Evolutionary conservation across 1,140 invertebrate species (phyloP).

Genomic region (Lethrus apterus): DNA sequence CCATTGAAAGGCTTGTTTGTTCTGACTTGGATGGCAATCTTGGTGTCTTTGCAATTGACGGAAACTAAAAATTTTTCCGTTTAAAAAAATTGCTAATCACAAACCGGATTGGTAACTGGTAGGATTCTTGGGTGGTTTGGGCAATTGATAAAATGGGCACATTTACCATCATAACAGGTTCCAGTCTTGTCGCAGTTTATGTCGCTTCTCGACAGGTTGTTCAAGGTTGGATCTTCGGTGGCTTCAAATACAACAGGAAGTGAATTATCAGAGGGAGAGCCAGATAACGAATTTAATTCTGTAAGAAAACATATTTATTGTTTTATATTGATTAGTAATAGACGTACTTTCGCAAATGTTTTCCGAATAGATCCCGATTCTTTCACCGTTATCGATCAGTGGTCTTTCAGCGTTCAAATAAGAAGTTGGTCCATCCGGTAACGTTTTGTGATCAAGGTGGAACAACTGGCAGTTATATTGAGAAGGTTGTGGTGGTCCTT

Average conservation of each 20-base stretch:
- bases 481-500: constrained; percentile 63
- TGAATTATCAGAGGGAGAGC: constrained; percentile 43
- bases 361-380: constrained; percentile 83
- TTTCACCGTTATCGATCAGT: constrained; percentile 82
- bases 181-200: constrained; percentile 90
- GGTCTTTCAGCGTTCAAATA: constrained; percentile 83
- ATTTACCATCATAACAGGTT: constrained; percentile 86
- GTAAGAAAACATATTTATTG: too few relatives aligned
- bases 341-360: constrained; percentile 73
- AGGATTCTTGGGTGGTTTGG: neutral
- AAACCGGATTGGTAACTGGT: too few relatives aligned
- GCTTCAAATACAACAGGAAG: constrained; percentile 65
- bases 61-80: constrained; percentile 76
- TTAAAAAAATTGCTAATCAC: neutral
- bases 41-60: constrained; percentile 89
- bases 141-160: neutral
- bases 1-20: constrained; percentile 93
- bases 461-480: constrained; percentile 87
- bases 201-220: constrained; percentile 65
- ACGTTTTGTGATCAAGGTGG: constrained; percentile 84
- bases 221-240: constrained; percentile 60
- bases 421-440: constrained; percentile 84
- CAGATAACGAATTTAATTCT: too few relatives aligned
- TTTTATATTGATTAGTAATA: too few relatives aligned
- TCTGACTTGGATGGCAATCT: constrained; percentile 84